A percentile compares a stretch with the other conserved stretches of the same genome.
Conservation (phyloP, 2,797 vertebrate genomes). For the Rhinophrynus dorsalis region DNA sequence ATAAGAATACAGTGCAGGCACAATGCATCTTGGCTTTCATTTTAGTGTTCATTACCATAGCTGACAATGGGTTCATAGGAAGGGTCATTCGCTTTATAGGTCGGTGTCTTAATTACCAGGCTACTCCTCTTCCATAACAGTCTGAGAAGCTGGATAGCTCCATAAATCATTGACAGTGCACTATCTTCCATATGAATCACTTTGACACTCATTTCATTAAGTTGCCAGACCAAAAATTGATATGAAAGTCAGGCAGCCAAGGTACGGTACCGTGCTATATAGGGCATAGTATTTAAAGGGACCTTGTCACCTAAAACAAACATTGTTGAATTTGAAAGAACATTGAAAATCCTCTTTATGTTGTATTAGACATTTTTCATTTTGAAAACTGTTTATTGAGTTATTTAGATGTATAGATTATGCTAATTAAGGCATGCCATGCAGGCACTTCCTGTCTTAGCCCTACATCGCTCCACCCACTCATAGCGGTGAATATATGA, state of each 20-base stretch:
- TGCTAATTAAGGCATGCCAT: too few species aligned
- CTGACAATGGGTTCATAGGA: conserved; percentile 36
- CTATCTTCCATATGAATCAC: conserved; percentile 48
- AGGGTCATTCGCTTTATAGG: conserved; percentile 47
- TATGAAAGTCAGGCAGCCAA: conserved; percentile 35
- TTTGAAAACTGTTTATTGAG: too few species aligned
- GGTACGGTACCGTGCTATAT: too few species aligned
- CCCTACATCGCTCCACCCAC: too few species aligned
- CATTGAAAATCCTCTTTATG: too few species aligned
- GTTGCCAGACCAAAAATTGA: conserved; percentile 39
- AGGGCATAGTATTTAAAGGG: too few species aligned
- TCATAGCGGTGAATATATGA: too few species aligned
- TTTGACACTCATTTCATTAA: conserved; percentile 49
- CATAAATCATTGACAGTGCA: conserved; percentile 44
- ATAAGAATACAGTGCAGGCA: conserved; percentile 16
- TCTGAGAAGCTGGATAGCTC: conserved; percentile 35
- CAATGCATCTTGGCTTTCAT: conserved; percentile 10
- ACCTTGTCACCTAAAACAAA: too few species aligned
- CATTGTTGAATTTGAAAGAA: too few species aligned
- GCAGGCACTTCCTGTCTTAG: too few species aligned
- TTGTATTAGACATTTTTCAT: too few species aligned
- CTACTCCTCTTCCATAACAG: conserved; percentile 47
- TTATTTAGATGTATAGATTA: too few species aligned
- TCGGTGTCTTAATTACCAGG: conserved; percentile 45
- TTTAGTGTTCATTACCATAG: conserved; percentile 42